Evolutionary conservation across 2,888 invertebrate species (phyloP).

Genomic region (Rhagonycha fulva): DNA sequence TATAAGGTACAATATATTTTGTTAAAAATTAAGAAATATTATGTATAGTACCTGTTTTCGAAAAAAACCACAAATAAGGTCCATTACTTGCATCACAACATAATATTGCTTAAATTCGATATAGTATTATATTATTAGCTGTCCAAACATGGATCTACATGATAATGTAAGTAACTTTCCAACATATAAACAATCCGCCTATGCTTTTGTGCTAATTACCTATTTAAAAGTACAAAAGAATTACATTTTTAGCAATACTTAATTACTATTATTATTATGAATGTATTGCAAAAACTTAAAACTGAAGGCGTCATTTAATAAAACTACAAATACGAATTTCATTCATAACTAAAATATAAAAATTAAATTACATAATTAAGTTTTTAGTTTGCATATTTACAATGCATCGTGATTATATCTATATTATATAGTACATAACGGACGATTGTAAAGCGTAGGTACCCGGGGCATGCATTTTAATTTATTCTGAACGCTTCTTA

Average conservation of each 20-base stretch:
- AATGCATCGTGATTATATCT: neutral
- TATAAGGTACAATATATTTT: neutral
- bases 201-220: conserved; percentile 1
- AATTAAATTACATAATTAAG: neutral
- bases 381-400: neutral
- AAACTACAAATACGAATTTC: neutral
- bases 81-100: conserved; percentile 1
- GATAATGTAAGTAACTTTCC: conserved; percentile 5
- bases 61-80: neutral
- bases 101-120: neutral
- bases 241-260: conserved; percentile 13
- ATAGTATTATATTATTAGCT: neutral
- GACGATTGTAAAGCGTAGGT: neutral
- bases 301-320: conserved; percentile 1
- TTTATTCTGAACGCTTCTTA: neutral
- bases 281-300: conserved; percentile 4
- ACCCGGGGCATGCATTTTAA: neutral
- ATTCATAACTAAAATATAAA: neutral
- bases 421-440: neutral
- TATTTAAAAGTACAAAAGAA: conserved; percentile 9
- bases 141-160: neutral
- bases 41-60: neutral
- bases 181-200: conserved; percentile 9
- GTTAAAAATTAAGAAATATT: neutral
- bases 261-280: conserved; percentile 12